Evolutionary conservation across 2,113 vertebrate genomes (phyloP), one percentile per base, ranked within the genome.

Genomic region (Eretmochelys imbricata): DNA sequence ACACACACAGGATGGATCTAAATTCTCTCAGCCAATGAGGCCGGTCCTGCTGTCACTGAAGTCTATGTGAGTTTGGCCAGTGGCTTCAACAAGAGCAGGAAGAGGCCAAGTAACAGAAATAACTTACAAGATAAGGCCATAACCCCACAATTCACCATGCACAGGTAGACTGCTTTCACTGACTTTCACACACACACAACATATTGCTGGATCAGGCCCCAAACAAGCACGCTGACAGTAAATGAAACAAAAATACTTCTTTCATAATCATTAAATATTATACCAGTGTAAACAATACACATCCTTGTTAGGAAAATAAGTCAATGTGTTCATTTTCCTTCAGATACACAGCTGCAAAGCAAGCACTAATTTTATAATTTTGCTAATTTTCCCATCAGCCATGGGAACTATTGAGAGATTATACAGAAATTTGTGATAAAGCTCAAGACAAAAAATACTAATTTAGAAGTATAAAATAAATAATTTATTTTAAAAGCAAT

Each of bases 251-350:
- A 82, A 92, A 8, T 20, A 8, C 4, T 25, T 53, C 5, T 22
- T 81, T 35, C 46, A n/a, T 17, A 50, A 42, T 53, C 51, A 81
- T 17, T 8, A 94, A 25, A 54, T 62, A 31, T 51, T 42, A 3
- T 0, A 80, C 2, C 4, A 69, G 31, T 0, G 0, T 50, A 35
- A 80, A 50, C 3, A 1, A 50, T 5, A 88, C 88, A 48, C 46
- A 86, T 24, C 7, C 4, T 88, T 88, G 12, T 59, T 90, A 42
- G n/a, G 85, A 92, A 76, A 9, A 6, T 8, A 87, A 8, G 2
- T 16, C 19, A 2, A 0, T 31, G n/a, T 38, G 69, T 78, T 85
- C 35, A 48, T 14, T 89, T 48, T 78, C 81, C 54, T 83, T 54
- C 31, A 72, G 17, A 46, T 6, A 38, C 4, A 69, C 22, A 93